Base-by-base conservation (phyloP, 2,113 vertebrate species). In the Catharus bicknelli region DNA sequence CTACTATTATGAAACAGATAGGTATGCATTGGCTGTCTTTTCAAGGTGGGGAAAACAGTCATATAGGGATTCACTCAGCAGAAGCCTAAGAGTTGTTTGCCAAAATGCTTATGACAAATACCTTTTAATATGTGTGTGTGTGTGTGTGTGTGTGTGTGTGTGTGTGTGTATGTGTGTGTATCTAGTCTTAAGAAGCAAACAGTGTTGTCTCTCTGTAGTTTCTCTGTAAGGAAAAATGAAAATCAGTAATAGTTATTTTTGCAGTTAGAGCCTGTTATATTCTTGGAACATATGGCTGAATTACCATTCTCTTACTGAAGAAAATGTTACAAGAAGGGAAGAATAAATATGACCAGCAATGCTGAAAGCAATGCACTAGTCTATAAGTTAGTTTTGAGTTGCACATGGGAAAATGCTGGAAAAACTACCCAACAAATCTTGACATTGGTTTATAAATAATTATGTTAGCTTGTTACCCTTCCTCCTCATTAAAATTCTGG, bases 171-270 rank as follows among this genome's bases (percentile, higher is more conserved):
- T 74, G 13, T 68, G 25, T 30, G 30, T 62, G 1, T 74, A 4
- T 47, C 30, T 61, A 30, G 54, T 16, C 70, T 79, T 73, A 66
- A 89, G 58, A 66, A 89, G 58, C 64, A 82, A 77, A 79, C 1
- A 1, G 5, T 66, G 20, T 79, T 79, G 34, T 42, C 45, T 93
- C 32, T 79, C 29, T 74, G 38, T 80, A 67, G 42, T 69, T 82
- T 79, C 32, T 79, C 17, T 79, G 54, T 76, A 79, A 85, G 59
- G 36, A 73, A 96, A 95, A 87, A 85, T 85, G 23, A 51, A 90
- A 87, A 92, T 85, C 32, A 40, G 14, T 69, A 76, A 30, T 87
- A 48, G n/a, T 36, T 91, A 88, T 90, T 90, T 93, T 94, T 89
- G 54, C 63, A 89, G 62, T 79, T 90, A 82, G 66, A 84, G 54